phyloP scores from a whole-genome alignment of 2,888 invertebrate genomes.

The Chrysolina oricalcia region DNA sequence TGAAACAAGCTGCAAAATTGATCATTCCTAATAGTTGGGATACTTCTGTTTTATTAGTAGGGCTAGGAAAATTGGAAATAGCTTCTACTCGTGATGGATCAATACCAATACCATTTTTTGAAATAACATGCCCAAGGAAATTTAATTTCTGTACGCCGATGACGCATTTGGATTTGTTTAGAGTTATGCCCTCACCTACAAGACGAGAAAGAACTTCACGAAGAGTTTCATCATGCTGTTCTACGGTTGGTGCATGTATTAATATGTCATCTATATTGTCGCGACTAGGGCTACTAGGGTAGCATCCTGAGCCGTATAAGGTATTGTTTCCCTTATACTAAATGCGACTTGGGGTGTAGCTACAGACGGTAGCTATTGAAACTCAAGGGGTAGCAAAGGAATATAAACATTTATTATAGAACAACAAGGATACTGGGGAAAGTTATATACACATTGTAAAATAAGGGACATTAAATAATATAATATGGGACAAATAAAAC shows the following conservation, averaged over 20 bases:
- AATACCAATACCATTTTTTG: neutral
- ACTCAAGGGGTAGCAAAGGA: too few relatives aligned
- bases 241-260: conserved; percentile 34
- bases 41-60: conserved; percentile 44
- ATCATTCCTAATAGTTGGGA: conserved; percentile 46
- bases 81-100: conserved; percentile 32
- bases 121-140: conserved; percentile 1
- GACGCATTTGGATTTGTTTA: conserved; percentile 28
- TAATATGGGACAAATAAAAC: too few relatives aligned
- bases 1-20: conserved; percentile 40
- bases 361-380: too few relatives aligned
- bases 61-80: conserved; percentile 40
- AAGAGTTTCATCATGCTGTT: conserved; percentile 40
- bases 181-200: conserved; percentile 31
- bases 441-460: too few relatives aligned
- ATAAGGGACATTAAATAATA: too few relatives aligned
- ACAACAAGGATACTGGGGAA: too few relatives aligned
- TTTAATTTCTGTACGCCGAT: neutral
- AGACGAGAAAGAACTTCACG: conserved; percentile 28
- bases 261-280: conserved; percentile 42
- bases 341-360: too few relatives aligned
- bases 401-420: too few relatives aligned
- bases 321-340: too few relatives aligned
- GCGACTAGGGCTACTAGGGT: too few relatives aligned
- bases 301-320: too few relatives aligned